Base-by-base conservation (phyloP, 2,888 invertebrate genomes). In the Rosalia funebris region DNA sequence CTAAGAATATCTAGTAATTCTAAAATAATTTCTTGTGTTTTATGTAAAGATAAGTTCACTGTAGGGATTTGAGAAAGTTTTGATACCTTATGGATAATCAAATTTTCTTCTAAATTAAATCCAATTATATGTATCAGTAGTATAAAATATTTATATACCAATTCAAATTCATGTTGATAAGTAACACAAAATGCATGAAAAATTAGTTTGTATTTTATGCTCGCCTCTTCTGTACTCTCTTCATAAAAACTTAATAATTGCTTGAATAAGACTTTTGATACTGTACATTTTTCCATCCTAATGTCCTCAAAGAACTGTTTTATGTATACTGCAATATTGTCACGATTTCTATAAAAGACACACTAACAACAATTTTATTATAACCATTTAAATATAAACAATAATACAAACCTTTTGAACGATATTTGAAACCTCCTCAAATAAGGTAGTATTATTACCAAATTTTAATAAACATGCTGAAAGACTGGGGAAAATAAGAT, bases 101-200 rank as follows among this genome's bases (percentile, higher is more conserved):
- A 72, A 50, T 65, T 59, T 10, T 60, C 48, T 36, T 63, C 64
- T n/a, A 73, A 20, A 54, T 78, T 66, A 63, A 79, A 76, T 42
- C 79, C 77, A 32, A 76, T 59, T 10, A 71, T 50, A 60, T 77
- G 69, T 7, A 73, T 25, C 19, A 78, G 25, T 10, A 77, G 19
- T 14, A 77, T 47, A 11, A 75, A 68, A 63, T 74, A 74, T 65
- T 74, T 71, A 60, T 75, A 77, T 41, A 71, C 62, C 4, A 69
- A 50, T 37, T 57, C 56, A 57, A 69, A 71, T 57, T 75, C 66
- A 53, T 64, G 69, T 44, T 61, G 50, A 57, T 65, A 73, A 7
- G 67, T 47, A 16, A 63, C 55, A 31, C 66, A 66, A 67, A 75
- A 75, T 41, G 77, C 70, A 57, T 74, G 58, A 44, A 76, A 76